phyloP scores from a whole-genome alignment of 2,797 vertebrate genomes.

The Chromobotia macracanthus region DNA sequence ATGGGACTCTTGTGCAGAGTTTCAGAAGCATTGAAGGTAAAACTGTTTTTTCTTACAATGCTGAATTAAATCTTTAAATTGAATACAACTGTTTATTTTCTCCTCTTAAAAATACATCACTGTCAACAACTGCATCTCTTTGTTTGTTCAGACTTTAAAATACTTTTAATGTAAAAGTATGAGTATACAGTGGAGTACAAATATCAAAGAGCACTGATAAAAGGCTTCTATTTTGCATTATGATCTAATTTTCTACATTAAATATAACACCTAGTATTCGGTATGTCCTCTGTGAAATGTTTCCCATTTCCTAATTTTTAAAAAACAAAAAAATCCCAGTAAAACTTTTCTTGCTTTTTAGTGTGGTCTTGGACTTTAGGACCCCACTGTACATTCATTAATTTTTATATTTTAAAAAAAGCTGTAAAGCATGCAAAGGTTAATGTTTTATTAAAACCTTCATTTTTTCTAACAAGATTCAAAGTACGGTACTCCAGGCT shows the following conservation, averaged over 20 bases:
- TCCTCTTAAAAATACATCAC: neutral
- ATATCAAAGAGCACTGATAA: neutral
- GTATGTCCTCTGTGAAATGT: too few relatives aligned
- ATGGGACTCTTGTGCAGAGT: constrained; percentile 77
- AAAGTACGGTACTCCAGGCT: constrained; percentile 63
- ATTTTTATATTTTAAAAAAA: neutral
- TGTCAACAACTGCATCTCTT: neutral
- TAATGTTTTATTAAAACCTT: neutral
- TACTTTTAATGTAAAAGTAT: neutral
- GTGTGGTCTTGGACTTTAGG: neutral
- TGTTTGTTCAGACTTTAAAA: neutral
- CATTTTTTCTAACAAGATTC: constrained; percentile 56
- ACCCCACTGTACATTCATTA: neutral
- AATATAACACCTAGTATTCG: neutral
- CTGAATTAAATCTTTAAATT: neutral
- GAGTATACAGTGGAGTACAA: neutral
- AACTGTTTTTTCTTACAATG: neutral
- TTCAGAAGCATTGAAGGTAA: constrained; percentile 73
- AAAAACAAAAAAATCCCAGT: too few relatives aligned
- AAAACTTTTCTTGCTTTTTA: neutral
- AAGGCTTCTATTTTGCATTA: neutral
- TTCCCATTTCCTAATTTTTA: too few relatives aligned
- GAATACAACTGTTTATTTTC: too few relatives aligned
- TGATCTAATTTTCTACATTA: neutral
- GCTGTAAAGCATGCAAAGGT: too few relatives aligned